Evolutionary conservation across 2,113 vertebrate species (phyloP), one percentile per base, ranked within the genome.

Genomic region (Tragelaphus imberbis): DNA sequence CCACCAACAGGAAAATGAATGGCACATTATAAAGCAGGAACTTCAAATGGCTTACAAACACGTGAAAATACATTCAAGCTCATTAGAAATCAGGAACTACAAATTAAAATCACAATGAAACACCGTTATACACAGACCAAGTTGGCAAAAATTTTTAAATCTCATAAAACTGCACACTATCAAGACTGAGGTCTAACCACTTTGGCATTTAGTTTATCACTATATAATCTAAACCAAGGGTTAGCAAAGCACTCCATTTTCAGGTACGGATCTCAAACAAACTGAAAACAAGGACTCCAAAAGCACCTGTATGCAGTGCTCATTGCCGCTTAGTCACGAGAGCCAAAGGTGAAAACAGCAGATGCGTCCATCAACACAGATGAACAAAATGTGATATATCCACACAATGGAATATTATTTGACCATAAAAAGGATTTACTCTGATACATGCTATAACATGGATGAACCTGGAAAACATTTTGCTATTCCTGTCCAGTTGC

Each of bases 21-120:
- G 91, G 40, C 65, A 95, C 14, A 5, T 84, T 93, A 90, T n/a
- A 92, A 84, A 97, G 92, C 21, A 96, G 53, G 63, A 91, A 94
- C 56, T 88, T 53, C 63, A 90, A 87, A 77, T 53, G 63, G 75
- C 15, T 95, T 68, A 59, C 51, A 90, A 88, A 84, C 21, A 80
- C 16, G 36, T 77, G 25, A 82, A 65, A 90, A 77, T 51, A 33
- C 68, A 47, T 65, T 91, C 93, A 47, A 58, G 30, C n/a, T 53
- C 51, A 84, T 86, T 16, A 95, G 65, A 92, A 92, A 93, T 49
- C 19, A 96, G 30, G 16, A 97, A 81, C 90, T 28, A 95, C 65
- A 91, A 27, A 91, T 51, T 88, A 85, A 81, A 92, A 65, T 55
- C 53, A 91, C 36, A 91, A 71, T 19, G 56, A 88, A 97, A 84